Conservation (phyloP, 2,797 vertebrate genomes). For the Hapalemur alaotrensis region DNA sequence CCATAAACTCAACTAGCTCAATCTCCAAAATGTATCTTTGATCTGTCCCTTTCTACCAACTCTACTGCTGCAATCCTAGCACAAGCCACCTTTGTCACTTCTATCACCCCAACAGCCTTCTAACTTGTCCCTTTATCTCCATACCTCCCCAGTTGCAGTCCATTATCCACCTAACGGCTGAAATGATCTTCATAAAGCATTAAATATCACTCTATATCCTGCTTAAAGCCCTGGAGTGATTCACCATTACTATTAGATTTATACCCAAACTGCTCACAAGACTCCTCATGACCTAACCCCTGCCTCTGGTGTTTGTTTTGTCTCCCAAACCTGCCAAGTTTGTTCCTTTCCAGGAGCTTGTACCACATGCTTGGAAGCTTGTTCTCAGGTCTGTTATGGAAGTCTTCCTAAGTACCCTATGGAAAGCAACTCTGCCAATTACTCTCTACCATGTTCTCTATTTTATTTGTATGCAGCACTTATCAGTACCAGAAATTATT, state of each 20-base stretch:
- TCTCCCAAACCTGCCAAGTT: background rate
- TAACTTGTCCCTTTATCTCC: background rate
- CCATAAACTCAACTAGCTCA: background rate
- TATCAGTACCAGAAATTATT: background rate
- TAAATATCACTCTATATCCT: fast-evolving
- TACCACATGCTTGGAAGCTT: background rate
- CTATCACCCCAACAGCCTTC: background rate
- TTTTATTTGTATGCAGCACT: background rate
- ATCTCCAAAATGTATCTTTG: background rate
- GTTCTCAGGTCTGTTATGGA: background rate
- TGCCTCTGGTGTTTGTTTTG: background rate
- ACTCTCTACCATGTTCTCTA: background rate
- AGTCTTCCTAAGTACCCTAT: background rate
- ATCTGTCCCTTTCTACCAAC: background rate
- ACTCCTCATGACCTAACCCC: background rate
- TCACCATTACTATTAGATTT: background rate
- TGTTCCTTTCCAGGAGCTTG: background rate
- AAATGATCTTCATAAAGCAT: background rate
- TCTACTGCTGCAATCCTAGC: background rate
- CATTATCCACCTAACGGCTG: background rate
- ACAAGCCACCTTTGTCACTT: background rate
- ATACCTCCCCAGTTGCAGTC: background rate
- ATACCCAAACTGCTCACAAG: background rate
- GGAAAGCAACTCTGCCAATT: background rate
- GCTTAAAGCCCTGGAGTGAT: background rate